These are phyloP conservation scores for Spermophilus dauricus DNA, from an alignment of 2,113 vertebrate genomes.

Conservation along the genomic window DNA sequence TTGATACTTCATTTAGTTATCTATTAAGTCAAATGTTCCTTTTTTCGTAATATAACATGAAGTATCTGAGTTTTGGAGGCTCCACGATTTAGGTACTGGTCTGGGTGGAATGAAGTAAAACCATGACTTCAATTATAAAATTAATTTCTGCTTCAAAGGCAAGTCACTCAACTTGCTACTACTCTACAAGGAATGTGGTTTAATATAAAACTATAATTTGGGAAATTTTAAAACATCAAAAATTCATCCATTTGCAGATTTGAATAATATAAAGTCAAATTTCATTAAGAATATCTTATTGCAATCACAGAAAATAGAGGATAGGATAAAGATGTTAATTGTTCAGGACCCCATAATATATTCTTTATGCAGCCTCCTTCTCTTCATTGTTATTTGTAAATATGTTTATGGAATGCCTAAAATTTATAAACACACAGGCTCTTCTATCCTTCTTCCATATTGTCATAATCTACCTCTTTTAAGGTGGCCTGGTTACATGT, in stretches of 20 bases:
- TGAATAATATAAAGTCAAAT: background rate
- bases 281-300: background rate
- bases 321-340: background rate
- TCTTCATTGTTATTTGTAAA: background rate
- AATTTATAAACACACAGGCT: background rate
- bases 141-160: background rate
- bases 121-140: background rate
- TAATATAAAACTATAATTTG: background rate
- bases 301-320: background rate
- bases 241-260: background rate
- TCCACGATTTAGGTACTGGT: background rate
- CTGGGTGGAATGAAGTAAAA: background rate
- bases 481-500: constrained; percentile 42
- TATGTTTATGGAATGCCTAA: background rate
- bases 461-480: constrained; percentile 11
- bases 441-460: background rate
- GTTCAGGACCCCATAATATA: background rate
- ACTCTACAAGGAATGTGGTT: background rate
- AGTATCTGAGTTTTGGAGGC: background rate
- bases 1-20: background rate
- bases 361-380: background rate
- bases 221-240: background rate
- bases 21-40: background rate
- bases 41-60: background rate
- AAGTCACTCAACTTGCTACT: background rate